These are phyloP conservation scores for Lasiommata megera DNA, from an alignment of 2,888 invertebrate species.

Conservation along the genomic window DNA sequence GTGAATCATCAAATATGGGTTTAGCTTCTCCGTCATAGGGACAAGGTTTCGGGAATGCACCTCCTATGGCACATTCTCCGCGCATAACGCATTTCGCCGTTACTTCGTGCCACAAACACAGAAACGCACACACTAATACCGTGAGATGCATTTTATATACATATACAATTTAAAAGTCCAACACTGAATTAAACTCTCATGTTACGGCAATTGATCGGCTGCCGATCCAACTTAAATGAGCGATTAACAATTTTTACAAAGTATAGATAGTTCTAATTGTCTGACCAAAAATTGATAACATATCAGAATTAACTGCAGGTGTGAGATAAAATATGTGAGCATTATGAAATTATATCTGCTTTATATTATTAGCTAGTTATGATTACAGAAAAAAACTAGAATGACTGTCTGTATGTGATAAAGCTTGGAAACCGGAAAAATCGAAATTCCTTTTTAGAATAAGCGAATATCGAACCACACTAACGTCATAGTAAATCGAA, in stretches of 20 bases:
- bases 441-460: too few relatives aligned
- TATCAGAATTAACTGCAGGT: conserved; percentile 65
- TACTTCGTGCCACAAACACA: conserved; percentile 45
- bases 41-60: conserved; percentile 51
- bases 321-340: conserved; percentile 43
- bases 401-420: too few relatives aligned
- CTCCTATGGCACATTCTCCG: conserved; percentile 49
- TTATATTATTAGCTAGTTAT: not conserved
- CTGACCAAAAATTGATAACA: conserved; percentile 47
- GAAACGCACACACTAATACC: conserved; percentile 36
- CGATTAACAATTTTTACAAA: conserved; percentile 10
- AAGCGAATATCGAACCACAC: too few relatives aligned
- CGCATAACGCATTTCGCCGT: conserved; percentile 56
- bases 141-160: conserved; percentile 23
- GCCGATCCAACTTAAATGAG: conserved; percentile 8
- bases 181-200: conserved; percentile 11
- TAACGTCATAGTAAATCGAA: too few relatives aligned
- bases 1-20: conserved; percentile 47
- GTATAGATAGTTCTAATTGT: conserved; percentile 31
- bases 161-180: not conserved
- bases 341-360: conserved; percentile 22
- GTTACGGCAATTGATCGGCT: not conserved
- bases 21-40: conserved; percentile 43
- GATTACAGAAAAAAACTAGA: not conserved
- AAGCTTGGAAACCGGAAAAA: too few relatives aligned